These are phyloP conservation scores for Regulus satrapa DNA, from an alignment of 2,113 vertebrate species.

Conservation along the genomic window DNA sequence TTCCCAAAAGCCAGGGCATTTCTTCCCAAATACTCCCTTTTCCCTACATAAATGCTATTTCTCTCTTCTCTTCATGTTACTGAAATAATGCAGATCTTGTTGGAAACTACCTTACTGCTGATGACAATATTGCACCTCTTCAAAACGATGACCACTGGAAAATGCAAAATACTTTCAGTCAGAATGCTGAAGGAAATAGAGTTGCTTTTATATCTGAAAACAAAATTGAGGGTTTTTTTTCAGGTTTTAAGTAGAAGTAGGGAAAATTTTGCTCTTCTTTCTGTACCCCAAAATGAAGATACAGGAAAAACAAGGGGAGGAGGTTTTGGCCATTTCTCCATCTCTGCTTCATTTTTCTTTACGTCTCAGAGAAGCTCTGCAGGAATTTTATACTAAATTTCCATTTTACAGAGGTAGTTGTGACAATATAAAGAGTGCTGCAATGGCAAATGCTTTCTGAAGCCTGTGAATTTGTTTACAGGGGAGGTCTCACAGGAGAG, in stretches of 20 bases:
- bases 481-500: neutral
- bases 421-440: neutral
- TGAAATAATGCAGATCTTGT: neutral
- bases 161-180: neutral
- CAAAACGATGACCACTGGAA: neutral
- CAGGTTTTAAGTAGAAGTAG: neutral
- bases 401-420: neutral
- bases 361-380: neutral
- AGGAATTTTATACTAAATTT: neutral
- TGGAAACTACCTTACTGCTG: neutral
- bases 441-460: neutral
- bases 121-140: neutral
- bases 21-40: neutral
- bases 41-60: neutral
- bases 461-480: neutral
- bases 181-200: neutral
- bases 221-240: neutral
- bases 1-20: neutral
- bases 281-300: neutral
- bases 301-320: neutral
- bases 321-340: neutral
- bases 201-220: neutral
- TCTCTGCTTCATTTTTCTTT: neutral
- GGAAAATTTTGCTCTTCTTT: neutral
- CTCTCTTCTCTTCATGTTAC: neutral